Evolutionary conservation across 2,888 invertebrate species (phyloP).

Genomic region (Luffia ferchaultella): DNA sequence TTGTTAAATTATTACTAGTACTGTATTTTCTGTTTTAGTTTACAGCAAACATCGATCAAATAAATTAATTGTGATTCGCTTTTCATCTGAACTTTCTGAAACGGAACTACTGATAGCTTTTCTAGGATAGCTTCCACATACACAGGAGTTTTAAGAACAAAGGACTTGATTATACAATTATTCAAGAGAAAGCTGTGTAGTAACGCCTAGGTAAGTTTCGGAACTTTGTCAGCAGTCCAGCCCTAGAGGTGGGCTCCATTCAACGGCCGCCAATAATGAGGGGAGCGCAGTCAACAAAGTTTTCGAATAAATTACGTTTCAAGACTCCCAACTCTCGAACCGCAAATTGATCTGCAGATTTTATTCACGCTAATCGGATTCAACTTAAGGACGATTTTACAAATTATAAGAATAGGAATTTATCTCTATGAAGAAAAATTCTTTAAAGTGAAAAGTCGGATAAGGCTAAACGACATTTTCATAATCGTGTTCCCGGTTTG

Average conservation of each 20-base stretch:
- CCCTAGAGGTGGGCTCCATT: background rate
- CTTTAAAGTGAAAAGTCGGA: background rate
- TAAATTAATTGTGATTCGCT: background rate
- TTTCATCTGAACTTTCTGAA: background rate
- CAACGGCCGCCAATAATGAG: background rate
- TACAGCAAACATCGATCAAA: background rate
- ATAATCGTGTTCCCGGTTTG: background rate
- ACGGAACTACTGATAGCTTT: background rate
- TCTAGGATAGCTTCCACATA: slow-evolving; percentile 6
- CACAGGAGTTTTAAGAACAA: slow-evolving; percentile 1
- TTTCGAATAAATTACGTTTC: slow-evolving; percentile 31
- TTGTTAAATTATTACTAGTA: background rate
- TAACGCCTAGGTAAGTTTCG: background rate
- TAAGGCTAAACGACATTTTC: background rate
- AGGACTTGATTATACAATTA: background rate
- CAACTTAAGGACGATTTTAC: slow-evolving; percentile 30
- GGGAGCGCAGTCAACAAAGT: slow-evolving; percentile 17
- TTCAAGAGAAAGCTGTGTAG: background rate
- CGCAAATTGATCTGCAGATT: slow-evolving; percentile 32
- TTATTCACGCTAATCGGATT: slow-evolving; percentile 38
- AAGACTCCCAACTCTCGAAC: slow-evolving; percentile 21
- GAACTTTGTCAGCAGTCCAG: background rate
- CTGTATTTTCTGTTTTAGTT: background rate
- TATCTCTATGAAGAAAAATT: slow-evolving; percentile 17
- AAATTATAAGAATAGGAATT: slow-evolving; percentile 27